A percentile compares a stretch with the other conserved stretches of the same genome.
phyloP scores from a whole-genome alignment of 2,888 invertebrate species.

The Serripes groenlandicus region DNA sequence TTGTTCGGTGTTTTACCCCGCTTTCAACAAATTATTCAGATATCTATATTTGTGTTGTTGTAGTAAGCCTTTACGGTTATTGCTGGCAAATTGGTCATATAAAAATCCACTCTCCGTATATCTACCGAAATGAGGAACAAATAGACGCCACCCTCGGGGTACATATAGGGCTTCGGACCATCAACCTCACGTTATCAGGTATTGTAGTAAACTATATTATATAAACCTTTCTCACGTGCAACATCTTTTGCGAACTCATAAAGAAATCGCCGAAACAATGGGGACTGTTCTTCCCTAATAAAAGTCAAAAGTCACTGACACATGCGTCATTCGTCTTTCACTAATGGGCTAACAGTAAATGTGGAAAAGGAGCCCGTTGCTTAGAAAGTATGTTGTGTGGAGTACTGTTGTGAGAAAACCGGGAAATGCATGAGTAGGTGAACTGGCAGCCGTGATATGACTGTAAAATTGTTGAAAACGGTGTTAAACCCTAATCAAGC shows the following conservation, averaged over 20 bases:
- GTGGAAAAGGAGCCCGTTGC: no score
- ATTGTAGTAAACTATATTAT: constrained; percentile 77
- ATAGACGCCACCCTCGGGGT: constrained; percentile 96
- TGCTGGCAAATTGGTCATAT: constrained; percentile 77
- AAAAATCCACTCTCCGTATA: constrained; percentile 72
- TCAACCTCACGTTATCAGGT: constrained; percentile 98
- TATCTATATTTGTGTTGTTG: constrained; percentile 25
- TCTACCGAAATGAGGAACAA: constrained; percentile 87
- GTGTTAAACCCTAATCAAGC: no score
- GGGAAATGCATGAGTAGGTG: no score
- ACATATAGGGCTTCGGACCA: constrained; percentile 96
- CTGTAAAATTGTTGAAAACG: no score
- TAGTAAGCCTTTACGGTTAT: constrained; percentile 78
- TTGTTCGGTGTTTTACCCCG: background rate
- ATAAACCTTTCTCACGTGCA: no score
- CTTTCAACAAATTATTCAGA: background rate
- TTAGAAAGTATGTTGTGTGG: no score
- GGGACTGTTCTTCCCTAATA: no score
- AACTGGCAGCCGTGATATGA: no score
- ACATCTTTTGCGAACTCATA: background rate
- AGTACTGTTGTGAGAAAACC: no score
- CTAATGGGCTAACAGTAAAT: no score
- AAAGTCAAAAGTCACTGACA: no score
- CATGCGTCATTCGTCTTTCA: no score
- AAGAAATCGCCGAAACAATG: background rate